Percentiles rank a stretch among this genome's conserved stretches.
Conservation (phyloP, 2,113 vertebrate genomes). For the Cynopterus brachyotis region DNA sequence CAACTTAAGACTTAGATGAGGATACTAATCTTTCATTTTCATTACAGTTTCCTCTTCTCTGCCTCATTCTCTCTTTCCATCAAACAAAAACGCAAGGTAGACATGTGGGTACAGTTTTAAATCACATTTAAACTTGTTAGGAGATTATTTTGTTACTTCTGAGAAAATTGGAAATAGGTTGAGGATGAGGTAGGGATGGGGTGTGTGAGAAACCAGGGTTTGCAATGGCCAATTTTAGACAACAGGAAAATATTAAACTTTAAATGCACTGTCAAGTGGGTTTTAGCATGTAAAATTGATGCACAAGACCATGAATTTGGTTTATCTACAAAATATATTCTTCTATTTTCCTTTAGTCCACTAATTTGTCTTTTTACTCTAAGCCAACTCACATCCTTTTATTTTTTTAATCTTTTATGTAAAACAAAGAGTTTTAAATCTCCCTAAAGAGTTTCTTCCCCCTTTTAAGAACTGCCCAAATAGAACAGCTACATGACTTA, state of each 20-base stretch:
- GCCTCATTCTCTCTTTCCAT: neutral
- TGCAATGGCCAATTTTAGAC: neutral
- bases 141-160: neutral
- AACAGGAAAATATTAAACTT: neutral
- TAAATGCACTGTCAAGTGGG: neutral
- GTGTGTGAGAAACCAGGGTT: neutral
- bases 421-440: constrained; percentile 29
- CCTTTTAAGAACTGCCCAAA: neutral
- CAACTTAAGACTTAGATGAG: neutral
- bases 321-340: constrained; percentile 39
- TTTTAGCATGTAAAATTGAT: neutral
- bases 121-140: constrained; percentile 24
- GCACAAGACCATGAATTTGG: neutral
- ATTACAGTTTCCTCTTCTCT: neutral
- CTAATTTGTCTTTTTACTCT: constrained; percentile 34
- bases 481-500: neutral
- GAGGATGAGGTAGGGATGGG: neutral
- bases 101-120: neutral
- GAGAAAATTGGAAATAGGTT: neutral
- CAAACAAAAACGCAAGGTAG: neutral
- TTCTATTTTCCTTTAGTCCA: constrained; percentile 1
- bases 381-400: constrained; percentile 1
- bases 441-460: neutral
- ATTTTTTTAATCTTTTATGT: neutral
- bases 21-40: neutral